Percentiles rank a stretch among this genome's conserved stretches.
These are phyloP conservation scores for Macaca nemestrina DNA, from an alignment of 2,113 vertebrate species.

Conservation along the genomic window DNA sequence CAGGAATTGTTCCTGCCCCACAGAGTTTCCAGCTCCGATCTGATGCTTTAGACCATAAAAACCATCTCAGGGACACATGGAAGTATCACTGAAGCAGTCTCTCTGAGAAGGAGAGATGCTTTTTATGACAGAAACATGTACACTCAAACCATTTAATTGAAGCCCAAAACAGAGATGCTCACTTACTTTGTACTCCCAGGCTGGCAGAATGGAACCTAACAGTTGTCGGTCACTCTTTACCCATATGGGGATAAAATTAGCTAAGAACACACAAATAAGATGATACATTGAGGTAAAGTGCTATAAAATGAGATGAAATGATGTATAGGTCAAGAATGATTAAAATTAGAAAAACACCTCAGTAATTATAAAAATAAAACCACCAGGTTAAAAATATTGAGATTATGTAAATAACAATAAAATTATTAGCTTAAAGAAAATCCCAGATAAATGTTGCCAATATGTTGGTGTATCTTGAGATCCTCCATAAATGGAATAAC, in stretches of 20 bases:
- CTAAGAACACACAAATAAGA: slow-evolving; percentile 9
- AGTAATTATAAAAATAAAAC: neutral
- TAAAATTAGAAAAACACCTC: neutral
- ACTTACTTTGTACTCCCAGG: neutral
- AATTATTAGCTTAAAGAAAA: slow-evolving; percentile 24
- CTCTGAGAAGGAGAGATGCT: neutral
- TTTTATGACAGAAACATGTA: neutral
- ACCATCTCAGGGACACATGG: neutral
- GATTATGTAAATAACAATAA: neutral
- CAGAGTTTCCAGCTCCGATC: neutral
- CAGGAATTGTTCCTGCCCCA: neutral
- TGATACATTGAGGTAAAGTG: neutral
- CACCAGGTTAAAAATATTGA: neutral
- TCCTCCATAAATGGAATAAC: neutral
- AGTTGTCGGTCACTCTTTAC: neutral
- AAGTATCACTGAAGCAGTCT: neutral
- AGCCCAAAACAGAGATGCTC: neutral
- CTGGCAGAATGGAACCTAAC: neutral
- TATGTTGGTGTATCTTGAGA: neutral
- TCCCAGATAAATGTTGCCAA: neutral
- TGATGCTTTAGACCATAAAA: neutral
- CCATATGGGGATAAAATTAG: neutral
- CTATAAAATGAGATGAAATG: slow-evolving; percentile 22
- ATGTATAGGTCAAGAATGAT: neutral
- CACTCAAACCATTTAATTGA: neutral